These are phyloP conservation scores for Phortica magna DNA, from an alignment of 2,888 invertebrate species.

Conservation along the genomic window DNA sequence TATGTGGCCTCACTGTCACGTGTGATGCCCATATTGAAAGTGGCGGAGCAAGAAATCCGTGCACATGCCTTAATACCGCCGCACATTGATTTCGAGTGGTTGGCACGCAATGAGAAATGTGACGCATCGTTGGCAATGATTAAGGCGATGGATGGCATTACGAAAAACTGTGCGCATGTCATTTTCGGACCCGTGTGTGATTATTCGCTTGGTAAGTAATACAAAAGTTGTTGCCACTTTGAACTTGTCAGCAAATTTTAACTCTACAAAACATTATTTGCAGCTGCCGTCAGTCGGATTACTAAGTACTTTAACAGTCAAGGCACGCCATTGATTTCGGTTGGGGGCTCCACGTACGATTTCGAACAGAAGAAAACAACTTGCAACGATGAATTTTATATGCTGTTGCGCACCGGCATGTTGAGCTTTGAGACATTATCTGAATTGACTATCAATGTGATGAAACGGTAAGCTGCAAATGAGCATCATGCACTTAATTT, in stretches of 20 bases:
- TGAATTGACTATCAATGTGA: slow-evolving; percentile 84
- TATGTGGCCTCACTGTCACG: slow-evolving; percentile 81
- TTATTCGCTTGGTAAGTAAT: slow-evolving; percentile 86
- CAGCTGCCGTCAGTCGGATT: slow-evolving; percentile 89
- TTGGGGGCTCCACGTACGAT: slow-evolving; percentile 89
- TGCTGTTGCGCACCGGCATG: slow-evolving; percentile 86
- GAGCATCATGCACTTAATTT: not conserved
- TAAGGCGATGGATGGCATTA: slow-evolving; percentile 85
- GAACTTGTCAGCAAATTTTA: not conserved
- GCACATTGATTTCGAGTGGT: slow-evolving; percentile 81
- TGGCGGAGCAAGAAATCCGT: slow-evolving; percentile 81
- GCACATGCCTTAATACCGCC: slow-evolving; percentile 80
- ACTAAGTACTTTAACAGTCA: slow-evolving; percentile 87
- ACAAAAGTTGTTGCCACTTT: not conserved
- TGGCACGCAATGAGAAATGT: slow-evolving; percentile 85
- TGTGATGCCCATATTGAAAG: slow-evolving; percentile 82
- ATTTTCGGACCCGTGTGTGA: slow-evolving; percentile 91
- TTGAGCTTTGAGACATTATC: slow-evolving; percentile 86
- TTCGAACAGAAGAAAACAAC: slow-evolving; percentile 85
- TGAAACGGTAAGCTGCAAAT: slow-evolving; percentile 81
- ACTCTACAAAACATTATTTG: slow-evolving; percentile 46
- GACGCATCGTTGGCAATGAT: slow-evolving; percentile 86
- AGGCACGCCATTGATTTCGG: slow-evolving; percentile 87
- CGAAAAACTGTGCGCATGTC: slow-evolving; percentile 85
- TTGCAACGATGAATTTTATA: slow-evolving; percentile 87